Evolutionary conservation across 2,113 vertebrate species (phyloP), one percentile per base, ranked within the genome.

Genomic region (Brachyhypopomus gauderio): DNA sequence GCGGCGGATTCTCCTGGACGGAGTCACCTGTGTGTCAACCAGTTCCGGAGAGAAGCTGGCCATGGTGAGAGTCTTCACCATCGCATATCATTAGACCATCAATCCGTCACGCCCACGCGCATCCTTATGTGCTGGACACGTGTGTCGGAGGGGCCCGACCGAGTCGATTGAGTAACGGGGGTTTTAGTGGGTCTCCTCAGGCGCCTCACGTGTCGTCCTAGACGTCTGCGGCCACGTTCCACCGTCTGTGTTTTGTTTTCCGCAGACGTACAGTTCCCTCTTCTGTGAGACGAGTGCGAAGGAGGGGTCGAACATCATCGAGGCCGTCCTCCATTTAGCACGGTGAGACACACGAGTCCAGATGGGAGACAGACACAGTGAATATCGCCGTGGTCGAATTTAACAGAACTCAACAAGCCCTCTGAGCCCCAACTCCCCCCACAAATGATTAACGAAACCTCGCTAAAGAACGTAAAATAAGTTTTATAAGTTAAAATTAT

Each of bases 21-120:
- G 91, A 14, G 88, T 92, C 41, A 92, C 88, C 34, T 96, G 94
- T 83, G 93, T 99, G 30, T 89, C 95, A 41, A 88, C 92, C 75
- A 95, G 90, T 91, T 95, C 92, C 56, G 97, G 97, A 90, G 96
- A 99, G 88, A 99, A 98, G 81, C 92, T 99, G 77, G 95, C 97
- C 72, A 99, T 97, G 97, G 98, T 98, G 93, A 93, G 87, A 36
- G 23, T 2, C 25, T n/a, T 17, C 38, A 41, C 19, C 17, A 30
- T 34, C 19, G 58, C 59, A 63, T 64, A 22, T 62, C 27, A 3
- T 22, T 27, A 38, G 30, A 62, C 41, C 41, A 5, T 45, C 9
- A 45, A 5, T 4, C 9, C 9, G 9, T 45, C 9, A 45, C 1
- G 9, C 11, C 22, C 27, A 12, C 20, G 4, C 19, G 45, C 70